phyloP scores from a whole-genome alignment of 2,113 vertebrate genomes.

The Candoia aspera region DNA sequence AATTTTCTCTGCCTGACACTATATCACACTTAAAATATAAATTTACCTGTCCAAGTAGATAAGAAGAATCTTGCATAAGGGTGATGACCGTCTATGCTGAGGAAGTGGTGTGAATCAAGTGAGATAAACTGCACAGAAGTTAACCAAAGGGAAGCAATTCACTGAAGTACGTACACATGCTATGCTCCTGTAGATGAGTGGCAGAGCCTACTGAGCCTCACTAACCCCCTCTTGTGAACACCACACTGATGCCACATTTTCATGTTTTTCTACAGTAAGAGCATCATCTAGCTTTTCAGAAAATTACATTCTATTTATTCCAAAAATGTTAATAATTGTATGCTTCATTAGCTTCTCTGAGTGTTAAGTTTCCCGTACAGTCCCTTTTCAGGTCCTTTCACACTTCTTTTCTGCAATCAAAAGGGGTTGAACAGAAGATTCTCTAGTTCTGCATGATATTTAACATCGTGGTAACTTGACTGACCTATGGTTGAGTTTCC shows the following conservation, averaged over 20 bases:
- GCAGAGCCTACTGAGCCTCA: background rate
- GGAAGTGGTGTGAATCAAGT: conserved; percentile 39
- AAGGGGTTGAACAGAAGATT: background rate
- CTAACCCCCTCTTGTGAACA: background rate
- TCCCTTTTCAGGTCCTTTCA: background rate
- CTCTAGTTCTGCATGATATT: background rate
- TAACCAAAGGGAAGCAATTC: background rate
- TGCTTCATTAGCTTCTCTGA: background rate
- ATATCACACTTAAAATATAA: background rate
- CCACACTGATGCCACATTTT: background rate
- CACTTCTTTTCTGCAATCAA: background rate
- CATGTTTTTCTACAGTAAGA: background rate
- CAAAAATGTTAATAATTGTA: background rate
- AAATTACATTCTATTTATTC: background rate
- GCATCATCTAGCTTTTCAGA: background rate
- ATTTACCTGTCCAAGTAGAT: conserved; percentile 12
- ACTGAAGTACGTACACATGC: background rate
- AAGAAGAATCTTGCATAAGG: conserved; percentile 29
- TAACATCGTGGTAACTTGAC: background rate
- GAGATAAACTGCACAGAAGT: background rate
- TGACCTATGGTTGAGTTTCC: background rate
- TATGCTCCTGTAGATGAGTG: background rate
- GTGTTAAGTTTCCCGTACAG: too few species aligned
- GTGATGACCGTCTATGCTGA: background rate
- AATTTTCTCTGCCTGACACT: background rate